Percentiles rank a stretch among this genome's conserved stretches.
phyloP scores from a whole-genome alignment of 2,888 invertebrate genomes.

The Apotomis capreana region DNA sequence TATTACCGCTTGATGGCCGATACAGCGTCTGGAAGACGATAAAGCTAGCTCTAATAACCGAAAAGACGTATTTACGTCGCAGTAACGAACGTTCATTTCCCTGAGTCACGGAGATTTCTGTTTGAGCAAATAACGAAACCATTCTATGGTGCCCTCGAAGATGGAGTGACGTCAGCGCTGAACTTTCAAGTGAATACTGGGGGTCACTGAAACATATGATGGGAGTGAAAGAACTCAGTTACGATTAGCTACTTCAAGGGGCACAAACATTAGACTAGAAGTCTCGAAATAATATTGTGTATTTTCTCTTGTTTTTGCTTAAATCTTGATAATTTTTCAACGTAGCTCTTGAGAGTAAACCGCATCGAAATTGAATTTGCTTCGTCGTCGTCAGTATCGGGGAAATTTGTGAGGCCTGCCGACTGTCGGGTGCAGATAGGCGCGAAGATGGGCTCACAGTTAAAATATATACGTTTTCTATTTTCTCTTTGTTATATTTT shows the following conservation, averaged over 20 bases:
- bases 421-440: slow-evolving; percentile 15
- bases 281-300: too few relatives aligned
- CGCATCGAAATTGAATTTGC: background rate
- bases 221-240: too few relatives aligned
- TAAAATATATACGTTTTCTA: background rate
- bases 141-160: background rate
- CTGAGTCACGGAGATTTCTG: background rate
- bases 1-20: slow-evolving; percentile 44
- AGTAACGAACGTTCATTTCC: background rate
- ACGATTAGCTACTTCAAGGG: background rate
- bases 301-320: too few relatives aligned
- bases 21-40: slow-evolving; percentile 33
- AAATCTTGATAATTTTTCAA: background rate
- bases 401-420: background rate
- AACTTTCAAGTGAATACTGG: slow-evolving; percentile 10
- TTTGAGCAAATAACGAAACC: background rate
- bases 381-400: background rate
- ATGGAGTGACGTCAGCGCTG: slow-evolving; percentile 20
- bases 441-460: background rate
- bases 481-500: background rate
- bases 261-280: background rate
- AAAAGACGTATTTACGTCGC: background rate
- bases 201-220: background rate
- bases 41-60: slow-evolving; percentile 17
- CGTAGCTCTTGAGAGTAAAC: background rate